Conservation (phyloP, 1,140 invertebrate genomes). For the Plutomurus gul region DNA sequence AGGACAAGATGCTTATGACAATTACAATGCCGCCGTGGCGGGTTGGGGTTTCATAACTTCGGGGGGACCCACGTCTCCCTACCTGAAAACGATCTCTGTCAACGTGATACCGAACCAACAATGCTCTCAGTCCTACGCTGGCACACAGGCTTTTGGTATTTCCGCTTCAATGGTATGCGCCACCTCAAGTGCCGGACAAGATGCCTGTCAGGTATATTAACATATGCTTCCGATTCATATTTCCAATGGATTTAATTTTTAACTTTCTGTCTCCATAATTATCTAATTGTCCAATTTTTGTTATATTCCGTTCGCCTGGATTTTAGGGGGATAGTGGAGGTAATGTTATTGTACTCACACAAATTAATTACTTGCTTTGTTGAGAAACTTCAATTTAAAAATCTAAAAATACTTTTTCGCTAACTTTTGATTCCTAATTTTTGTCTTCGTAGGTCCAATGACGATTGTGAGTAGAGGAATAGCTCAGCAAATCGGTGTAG, state of each 20-base stretch:
- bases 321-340: conserved; percentile 1
- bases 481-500: background rate
- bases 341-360: background rate
- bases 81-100: background rate
- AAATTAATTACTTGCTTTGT: too few species aligned
- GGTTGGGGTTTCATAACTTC: background rate
- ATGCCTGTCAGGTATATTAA: background rate
- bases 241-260: background rate
- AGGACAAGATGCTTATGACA: background rate
- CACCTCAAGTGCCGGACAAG: background rate
- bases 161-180: background rate
- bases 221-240: background rate
- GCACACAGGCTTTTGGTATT: background rate
- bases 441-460: background rate
- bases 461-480: background rate
- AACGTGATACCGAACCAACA: background rate
- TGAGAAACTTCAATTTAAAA: background rate
- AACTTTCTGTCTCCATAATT: background rate
- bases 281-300: background rate
- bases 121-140: background rate
- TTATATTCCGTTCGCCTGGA: too few species aligned
- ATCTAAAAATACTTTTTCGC: background rate
- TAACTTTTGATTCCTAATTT: background rate
- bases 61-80: background rate
- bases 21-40: background rate